Percentiles rank a stretch among this genome's conserved stretches.
phyloP scores from a whole-genome alignment of 2,797 vertebrate genomes.

The Enteromius radiatus region DNA sequence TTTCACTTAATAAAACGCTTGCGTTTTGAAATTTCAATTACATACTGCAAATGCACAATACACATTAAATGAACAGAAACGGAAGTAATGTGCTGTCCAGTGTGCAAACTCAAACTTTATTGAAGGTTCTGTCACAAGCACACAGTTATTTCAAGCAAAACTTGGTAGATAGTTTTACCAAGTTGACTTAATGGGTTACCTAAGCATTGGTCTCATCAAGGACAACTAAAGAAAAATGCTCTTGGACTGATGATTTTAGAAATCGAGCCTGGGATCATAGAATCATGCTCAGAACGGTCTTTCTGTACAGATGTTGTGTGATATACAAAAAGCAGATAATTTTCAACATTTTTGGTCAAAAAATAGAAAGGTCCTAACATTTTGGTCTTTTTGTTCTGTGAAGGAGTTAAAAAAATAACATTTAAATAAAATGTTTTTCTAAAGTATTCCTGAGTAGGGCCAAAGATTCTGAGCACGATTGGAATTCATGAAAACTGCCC shows the following conservation, averaged over 20 bases:
- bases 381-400: slow-evolving; percentile 47
- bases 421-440: not conserved
- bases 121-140: slow-evolving; percentile 39
- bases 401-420: slow-evolving; percentile 20
- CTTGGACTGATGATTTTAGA: not conserved
- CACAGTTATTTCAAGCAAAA: slow-evolving; percentile 42
- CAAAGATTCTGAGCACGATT: not conserved
- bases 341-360: slow-evolving; percentile 42
- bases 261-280: not conserved
- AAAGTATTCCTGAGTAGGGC: slow-evolving; percentile 48
- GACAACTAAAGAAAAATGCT: slow-evolving; percentile 22
- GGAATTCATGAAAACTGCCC: not conserved
- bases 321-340: slow-evolving; percentile 34
- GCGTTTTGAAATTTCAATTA: not conserved
- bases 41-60: not conserved
- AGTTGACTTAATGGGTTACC: slow-evolving; percentile 7
- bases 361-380: slow-evolving; percentile 22
- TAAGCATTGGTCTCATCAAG: slow-evolving; percentile 18
- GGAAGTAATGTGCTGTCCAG: not conserved
- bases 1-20: not conserved
- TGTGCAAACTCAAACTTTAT: slow-evolving; percentile 57
- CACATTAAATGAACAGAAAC: not conserved
- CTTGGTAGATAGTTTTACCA: too few relatives aligned
- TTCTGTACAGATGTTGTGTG: not conserved
- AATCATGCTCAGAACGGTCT: not conserved